Conservation (phyloP, 2,888 invertebrate species). For the Frankliniella fusca region DNA sequence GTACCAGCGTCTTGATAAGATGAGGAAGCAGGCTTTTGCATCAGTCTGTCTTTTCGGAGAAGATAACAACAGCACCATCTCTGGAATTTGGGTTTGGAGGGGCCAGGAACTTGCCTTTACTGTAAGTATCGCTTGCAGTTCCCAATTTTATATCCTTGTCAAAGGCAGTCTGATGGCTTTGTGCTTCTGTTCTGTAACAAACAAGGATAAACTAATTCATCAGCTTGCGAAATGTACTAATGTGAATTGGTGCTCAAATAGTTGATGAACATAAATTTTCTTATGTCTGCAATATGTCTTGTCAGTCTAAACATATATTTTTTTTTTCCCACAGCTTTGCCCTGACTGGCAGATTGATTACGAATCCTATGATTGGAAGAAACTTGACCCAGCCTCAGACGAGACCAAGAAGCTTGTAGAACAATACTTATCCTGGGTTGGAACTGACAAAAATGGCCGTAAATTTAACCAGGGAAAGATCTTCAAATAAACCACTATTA, state of each 20-base stretch:
- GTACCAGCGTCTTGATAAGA: conserved; percentile 96
- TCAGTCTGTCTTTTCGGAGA: conserved; percentile 90
- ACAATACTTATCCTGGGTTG: conserved; percentile 88
- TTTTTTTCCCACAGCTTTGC: conserved; percentile 57
- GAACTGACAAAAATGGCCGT: conserved; percentile 79
- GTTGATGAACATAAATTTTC: conserved; percentile 31
- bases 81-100: conserved; percentile 97
- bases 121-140: conserved; percentile 47
- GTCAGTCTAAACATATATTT: conserved; percentile 31
- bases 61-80: conserved; percentile 88
- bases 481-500: conserved; percentile 68
- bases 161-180: no score
- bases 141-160: conserved; percentile 19
- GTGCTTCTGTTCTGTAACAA: no score
- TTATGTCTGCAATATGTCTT: conserved; percentile 13
- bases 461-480: conserved; percentile 98
- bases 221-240: conserved; percentile 22
- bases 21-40: conserved; percentile 94
- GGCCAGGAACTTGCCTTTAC: conserved; percentile 89
- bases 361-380: conserved; percentile 93
- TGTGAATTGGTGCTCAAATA: conserved; percentile 28
- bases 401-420: conserved; percentile 82
- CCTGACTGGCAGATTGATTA: conserved; percentile 97
- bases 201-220: conserved; percentile 28
- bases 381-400: conserved; percentile 73